These are phyloP conservation scores for Pangasianodon gigas DNA, from an alignment of 2,113 vertebrate species.

Conservation along the genomic window DNA sequence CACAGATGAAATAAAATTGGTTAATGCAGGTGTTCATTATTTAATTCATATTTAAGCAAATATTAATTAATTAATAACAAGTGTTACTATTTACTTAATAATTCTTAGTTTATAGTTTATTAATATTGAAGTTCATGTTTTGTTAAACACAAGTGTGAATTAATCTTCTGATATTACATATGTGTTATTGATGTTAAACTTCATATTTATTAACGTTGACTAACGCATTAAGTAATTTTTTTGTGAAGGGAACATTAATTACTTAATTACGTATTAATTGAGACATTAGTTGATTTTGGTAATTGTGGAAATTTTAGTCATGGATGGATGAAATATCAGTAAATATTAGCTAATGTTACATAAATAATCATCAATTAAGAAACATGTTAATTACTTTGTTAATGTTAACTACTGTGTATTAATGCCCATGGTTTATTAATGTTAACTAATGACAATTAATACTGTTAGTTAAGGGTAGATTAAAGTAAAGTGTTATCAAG, in stretches of 20 bases:
- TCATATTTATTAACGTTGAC: background rate
- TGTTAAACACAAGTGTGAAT: background rate
- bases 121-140: background rate
- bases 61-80: background rate
- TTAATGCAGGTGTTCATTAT: background rate
- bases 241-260: background rate
- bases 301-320: background rate
- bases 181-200: background rate
- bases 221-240: background rate
- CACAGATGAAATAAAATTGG: background rate
- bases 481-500: background rate
- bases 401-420: background rate
- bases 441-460: background rate
- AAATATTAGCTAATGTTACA: background rate
- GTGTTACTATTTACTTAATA: background rate
- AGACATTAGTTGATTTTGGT: background rate
- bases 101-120: background rate
- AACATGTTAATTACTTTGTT: background rate
- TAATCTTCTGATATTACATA: background rate
- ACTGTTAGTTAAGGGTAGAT: background rate
- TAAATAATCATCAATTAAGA: background rate
- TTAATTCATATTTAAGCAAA: background rate
- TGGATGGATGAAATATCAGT: background rate
- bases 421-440: background rate
- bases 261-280: slow-evolving; percentile 7